phyloP scores from a whole-genome alignment of 2,113 vertebrate genomes.

The Bos taurus region ARS-UCD2.0 NC_037329.1:121072001-121072500 shows the following conservation, averaged over 20 bases:
- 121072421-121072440: background rate
- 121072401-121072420: background rate
- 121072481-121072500: background rate
- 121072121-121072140: background rate
- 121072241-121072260: background rate
- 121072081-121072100: background rate
- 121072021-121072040: background rate
- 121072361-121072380: background rate
- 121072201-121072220: background rate
- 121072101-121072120: background rate
- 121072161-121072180: background rate
- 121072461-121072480: background rate
- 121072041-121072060: constrained; percentile 11
- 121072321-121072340: background rate
- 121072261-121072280: background rate
- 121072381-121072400: background rate
- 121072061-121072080: background rate
- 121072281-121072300: background rate
- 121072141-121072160: background rate
- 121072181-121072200: background rate
- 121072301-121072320: background rate
- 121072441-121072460: background rate
- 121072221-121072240: background rate
- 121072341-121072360: background rate
- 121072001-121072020: background rate